These are phyloP conservation scores for Lycia hirtaria DNA, from an alignment of 2,888 invertebrate species.

Conservation along the genomic window DNA sequence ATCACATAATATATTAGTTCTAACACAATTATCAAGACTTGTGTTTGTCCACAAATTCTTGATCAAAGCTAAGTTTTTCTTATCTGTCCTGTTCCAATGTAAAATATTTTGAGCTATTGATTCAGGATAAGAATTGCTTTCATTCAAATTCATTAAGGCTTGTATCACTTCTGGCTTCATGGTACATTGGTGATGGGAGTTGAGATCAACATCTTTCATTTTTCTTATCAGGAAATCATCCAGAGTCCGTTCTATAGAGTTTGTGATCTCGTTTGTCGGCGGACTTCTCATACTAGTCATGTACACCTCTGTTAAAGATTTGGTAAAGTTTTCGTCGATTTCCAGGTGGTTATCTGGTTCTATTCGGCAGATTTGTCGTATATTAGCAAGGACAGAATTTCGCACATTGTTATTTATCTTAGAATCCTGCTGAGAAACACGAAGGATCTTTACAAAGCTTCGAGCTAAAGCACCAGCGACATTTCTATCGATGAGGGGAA, in stretches of 20 bases:
- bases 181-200: slow-evolving; percentile 48
- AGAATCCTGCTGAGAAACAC: slow-evolving; percentile 56
- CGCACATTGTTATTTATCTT: slow-evolving; percentile 64
- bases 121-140: slow-evolving; percentile 48
- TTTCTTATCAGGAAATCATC: slow-evolving; percentile 66
- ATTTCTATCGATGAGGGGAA: slow-evolving; percentile 68
- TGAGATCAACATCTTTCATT: slow-evolving; percentile 56
- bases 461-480: slow-evolving; percentile 66
- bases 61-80: slow-evolving; percentile 51
- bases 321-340: slow-evolving; percentile 59
- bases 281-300: slow-evolving; percentile 45
- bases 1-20: slow-evolving; percentile 44
- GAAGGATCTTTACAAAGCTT: slow-evolving; percentile 70
- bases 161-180: slow-evolving; percentile 67
- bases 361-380: slow-evolving; percentile 65
- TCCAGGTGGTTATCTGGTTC: slow-evolving; percentile 63
- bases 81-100: slow-evolving; percentile 50
- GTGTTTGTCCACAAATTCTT: slow-evolving; percentile 61
- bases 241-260: slow-evolving; percentile 51
- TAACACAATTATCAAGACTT: slow-evolving; percentile 17
- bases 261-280: slow-evolving; percentile 3
- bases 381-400: slow-evolving; percentile 61
- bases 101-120: slow-evolving; percentile 56
- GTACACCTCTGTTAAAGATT: slow-evolving; percentile 58
- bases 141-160: slow-evolving; percentile 68